These are phyloP conservation scores for Pluvianellus socialis DNA, from an alignment of 2,113 vertebrate species.

Conservation along the genomic window DNA sequence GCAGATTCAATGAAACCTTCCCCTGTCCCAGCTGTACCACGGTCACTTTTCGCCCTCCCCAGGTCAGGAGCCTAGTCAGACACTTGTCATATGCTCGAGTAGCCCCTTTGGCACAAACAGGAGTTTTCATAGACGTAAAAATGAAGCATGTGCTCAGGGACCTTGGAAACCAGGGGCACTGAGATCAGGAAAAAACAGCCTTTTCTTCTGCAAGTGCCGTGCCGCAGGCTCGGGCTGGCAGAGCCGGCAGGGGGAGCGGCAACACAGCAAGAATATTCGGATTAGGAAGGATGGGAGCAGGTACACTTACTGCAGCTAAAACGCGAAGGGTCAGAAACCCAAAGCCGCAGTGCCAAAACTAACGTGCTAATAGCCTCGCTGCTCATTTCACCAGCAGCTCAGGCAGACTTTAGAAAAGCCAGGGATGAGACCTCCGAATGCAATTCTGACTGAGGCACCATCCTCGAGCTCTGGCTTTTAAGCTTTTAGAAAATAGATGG, in stretches of 20 bases:
- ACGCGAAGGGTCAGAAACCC: background rate
- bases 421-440: background rate
- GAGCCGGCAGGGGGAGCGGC: background rate
- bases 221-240: accelerated
- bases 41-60: background rate
- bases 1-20: background rate
- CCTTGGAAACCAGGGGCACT: background rate
- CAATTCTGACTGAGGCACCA: background rate
- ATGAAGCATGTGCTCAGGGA: background rate
- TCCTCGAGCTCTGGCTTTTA: background rate
- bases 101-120: background rate
- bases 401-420: background rate
- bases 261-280: background rate
- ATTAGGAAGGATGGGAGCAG: background rate
- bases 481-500: background rate
- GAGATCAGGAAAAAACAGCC: accelerated
- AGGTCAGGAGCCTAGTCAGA: background rate
- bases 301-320: background rate
- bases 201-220: background rate
- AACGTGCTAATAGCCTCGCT: background rate
- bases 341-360: background rate
- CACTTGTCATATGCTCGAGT: background rate
- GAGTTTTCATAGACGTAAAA: background rate
- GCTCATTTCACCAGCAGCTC: background rate
- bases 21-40: background rate